Evolutionary conservation across 1,140 invertebrate species (phyloP).

Genomic region (Drosophila sp.): DNA sequence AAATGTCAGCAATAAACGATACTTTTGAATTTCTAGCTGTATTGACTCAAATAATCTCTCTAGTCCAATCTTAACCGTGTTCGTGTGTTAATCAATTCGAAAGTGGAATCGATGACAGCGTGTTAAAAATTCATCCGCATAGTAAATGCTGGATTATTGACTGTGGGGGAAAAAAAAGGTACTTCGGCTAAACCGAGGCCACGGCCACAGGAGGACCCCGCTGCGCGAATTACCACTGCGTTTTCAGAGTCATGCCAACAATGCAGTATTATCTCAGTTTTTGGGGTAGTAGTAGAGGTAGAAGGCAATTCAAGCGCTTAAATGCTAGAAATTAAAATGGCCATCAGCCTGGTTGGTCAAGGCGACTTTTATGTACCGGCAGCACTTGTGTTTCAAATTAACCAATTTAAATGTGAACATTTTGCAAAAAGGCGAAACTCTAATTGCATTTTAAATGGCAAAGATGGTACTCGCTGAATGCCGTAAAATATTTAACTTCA

Average conservation of each 20-base stretch:
- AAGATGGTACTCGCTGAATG: background rate
- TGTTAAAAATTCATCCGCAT: background rate
- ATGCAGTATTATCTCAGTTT: background rate
- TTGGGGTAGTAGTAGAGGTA: background rate
- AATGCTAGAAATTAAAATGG: slow-evolving; percentile 36
- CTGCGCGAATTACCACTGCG: background rate
- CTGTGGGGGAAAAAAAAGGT: background rate
- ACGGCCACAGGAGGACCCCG: no score
- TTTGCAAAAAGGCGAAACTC: background rate
- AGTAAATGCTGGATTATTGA: background rate
- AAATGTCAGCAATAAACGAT: background rate
- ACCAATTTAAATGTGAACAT: slow-evolving; percentile 21
- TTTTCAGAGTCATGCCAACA: background rate
- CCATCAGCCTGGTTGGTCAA: background rate
- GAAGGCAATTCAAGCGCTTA: slow-evolving; percentile 3
- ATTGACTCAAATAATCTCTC: background rate
- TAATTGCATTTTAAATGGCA: slow-evolving; percentile 27
- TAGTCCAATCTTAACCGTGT: background rate
- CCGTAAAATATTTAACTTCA: slow-evolving; percentile 10
- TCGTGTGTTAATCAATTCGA: background rate
- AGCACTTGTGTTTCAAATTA: slow-evolving; percentile 22
- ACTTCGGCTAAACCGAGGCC: background rate
- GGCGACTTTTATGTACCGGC: background rate
- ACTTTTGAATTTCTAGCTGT: background rate
- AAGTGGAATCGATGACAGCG: background rate